Evolutionary conservation across 2,797 vertebrate species (phyloP).

Genomic region (Syngnathus rostellatus): DNA sequence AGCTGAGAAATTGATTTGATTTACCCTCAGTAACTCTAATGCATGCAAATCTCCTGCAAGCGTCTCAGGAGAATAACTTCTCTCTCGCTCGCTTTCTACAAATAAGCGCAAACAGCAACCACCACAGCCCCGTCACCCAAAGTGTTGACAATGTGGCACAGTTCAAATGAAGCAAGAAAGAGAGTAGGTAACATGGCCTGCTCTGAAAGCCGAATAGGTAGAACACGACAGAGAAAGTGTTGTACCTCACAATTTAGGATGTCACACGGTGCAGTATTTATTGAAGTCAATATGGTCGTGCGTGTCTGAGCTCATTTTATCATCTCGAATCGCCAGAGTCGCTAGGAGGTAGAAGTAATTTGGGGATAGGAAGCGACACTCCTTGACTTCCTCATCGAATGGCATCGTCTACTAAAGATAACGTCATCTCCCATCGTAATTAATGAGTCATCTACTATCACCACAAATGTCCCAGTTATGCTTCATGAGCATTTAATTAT

Average conservation of each 20-base stretch:
- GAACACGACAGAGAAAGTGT: constrained; percentile 26
- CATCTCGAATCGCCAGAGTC: too few species aligned
- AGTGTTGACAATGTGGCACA: constrained; percentile 47
- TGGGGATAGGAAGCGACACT: too few species aligned
- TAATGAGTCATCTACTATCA: too few species aligned
- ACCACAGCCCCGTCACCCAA: constrained; percentile 22
- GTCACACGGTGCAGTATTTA: too few species aligned
- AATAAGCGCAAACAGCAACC: neutral
- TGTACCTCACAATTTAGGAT: neutral
- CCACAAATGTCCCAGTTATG: too few species aligned
- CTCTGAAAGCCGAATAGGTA: constrained; percentile 31
- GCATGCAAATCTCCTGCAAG: constrained; percentile 58
- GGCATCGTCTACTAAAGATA: too few species aligned
- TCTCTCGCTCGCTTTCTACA: constrained; percentile 22
- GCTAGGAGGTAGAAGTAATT: too few species aligned
- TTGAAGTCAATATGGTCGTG: too few species aligned
- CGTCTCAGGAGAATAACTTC: constrained; percentile 57
- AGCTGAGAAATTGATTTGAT: constrained; percentile 59
- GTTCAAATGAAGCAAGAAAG: constrained; percentile 43
- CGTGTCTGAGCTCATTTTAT: too few species aligned
- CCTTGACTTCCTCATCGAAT: too few species aligned
- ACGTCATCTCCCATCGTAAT: too few species aligned
- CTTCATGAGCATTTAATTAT: too few species aligned
- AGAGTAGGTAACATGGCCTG: constrained; percentile 33
- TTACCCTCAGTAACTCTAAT: constrained; percentile 53